Percentiles rank a stretch among this genome's conserved stretches.
Conservation (phyloP, 2,888 invertebrate species). For the Onthophagus sagittarius region DNA sequence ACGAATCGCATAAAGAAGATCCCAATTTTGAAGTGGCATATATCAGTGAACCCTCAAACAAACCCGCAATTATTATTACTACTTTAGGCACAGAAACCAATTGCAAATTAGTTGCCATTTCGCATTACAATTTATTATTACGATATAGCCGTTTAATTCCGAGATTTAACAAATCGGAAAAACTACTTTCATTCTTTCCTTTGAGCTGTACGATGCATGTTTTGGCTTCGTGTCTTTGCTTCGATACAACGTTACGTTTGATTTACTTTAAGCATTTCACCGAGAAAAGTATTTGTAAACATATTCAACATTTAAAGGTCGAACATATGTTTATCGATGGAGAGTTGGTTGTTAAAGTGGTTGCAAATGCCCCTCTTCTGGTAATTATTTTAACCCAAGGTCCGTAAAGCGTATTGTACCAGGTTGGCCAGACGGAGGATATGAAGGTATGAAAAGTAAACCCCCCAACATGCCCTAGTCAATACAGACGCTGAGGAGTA, state of each 20-base stretch:
- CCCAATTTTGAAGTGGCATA: slow-evolving; percentile 31
- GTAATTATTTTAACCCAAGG: too few relatives aligned
- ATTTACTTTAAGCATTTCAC: slow-evolving; percentile 35
- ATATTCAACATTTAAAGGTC: slow-evolving; percentile 40
- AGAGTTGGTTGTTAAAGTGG: slow-evolving; percentile 35
- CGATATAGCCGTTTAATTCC: slow-evolving; percentile 31
- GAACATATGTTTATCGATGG: slow-evolving; percentile 37
- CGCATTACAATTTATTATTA: slow-evolving; percentile 36
- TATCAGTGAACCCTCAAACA: slow-evolving; percentile 33
- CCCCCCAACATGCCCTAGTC: too few relatives aligned
- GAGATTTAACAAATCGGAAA: slow-evolving; percentile 32
- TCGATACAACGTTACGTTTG: slow-evolving; percentile 33
- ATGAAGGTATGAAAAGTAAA: too few relatives aligned
- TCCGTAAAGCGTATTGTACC: too few relatives aligned
- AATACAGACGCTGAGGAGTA: too few relatives aligned
- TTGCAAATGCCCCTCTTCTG: slow-evolving; percentile 32
- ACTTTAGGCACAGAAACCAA: slow-evolving; percentile 36
- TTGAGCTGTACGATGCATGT: slow-evolving; percentile 39
- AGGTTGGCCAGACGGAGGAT: too few relatives aligned
- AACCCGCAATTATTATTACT: slow-evolving; percentile 39
- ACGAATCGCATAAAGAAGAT: slow-evolving; percentile 12
- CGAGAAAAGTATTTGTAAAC: slow-evolving; percentile 37
- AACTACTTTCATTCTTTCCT: slow-evolving; percentile 39
- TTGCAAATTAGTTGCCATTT: slow-evolving; percentile 39
- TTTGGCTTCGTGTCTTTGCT: slow-evolving; percentile 35